Base-by-base conservation (phyloP, 2,797 vertebrate genomes). In the Xerus rutilus region DNA sequence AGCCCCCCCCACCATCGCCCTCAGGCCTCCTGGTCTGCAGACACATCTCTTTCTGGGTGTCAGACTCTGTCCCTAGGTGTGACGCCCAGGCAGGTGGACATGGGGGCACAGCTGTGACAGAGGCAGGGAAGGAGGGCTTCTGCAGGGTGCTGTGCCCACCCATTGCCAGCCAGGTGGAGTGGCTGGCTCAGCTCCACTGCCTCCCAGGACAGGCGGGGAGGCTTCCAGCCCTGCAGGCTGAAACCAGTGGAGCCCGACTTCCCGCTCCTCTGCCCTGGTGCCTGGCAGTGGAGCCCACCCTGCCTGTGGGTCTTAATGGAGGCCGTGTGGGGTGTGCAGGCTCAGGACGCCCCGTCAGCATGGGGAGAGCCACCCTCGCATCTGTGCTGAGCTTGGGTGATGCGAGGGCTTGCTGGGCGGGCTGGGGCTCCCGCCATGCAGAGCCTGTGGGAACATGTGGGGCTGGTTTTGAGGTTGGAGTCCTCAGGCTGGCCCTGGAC, bases 141-240 rank as follows among this genome's bases (percentile, higher is more conserved):
- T 20, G 62, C 12, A 4, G 69, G 20, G 35, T 0, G 9, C 7
- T 0, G 30, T 21, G 15, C 39, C 57, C 32, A 12, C n/a, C 21
- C 12, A 25, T 1, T 0, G 47, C 39, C 30, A 5, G 35, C 20
- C 81, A 43, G 83, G 47, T 15, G 11, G 17, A 43, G 64, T 28
- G 2, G 54, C 25, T 3, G 23, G 47, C 30, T 65, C 64, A 30
- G 28, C n/a, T 11, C 9, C 7, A 0, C 1, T 0, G 1, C 14
- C 30, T 25, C 30, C 13, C 52, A 79, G 74, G 47, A 77, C 30
- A 7, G 14, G 45, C 7, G 39, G 43, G 10, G 43, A 15, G 47
- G 28, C 47, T 20, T n/a, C 45, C 15, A 77, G 28, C 28, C 30
- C 47, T 9, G 73, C 28, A 30, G 25, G 7, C 73, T 32, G 25